Evolutionary conservation across 2,113 vertebrate species (phyloP).

Genomic region (Corythaeola cristata): DNA sequence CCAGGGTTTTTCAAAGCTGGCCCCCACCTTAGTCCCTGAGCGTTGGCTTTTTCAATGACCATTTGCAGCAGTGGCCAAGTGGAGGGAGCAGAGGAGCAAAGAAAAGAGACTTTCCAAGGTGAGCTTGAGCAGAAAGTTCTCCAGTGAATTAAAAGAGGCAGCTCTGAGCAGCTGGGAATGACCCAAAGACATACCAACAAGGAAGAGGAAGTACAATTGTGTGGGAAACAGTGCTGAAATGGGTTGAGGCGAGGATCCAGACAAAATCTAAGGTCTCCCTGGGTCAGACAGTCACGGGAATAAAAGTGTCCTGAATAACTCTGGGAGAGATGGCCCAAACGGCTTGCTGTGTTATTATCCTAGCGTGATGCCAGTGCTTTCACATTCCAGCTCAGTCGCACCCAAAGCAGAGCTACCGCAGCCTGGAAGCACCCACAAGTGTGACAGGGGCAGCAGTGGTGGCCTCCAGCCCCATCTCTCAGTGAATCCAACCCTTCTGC

Average conservation of each 20-base stretch:
- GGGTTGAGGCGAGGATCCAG: conserved; percentile 22
- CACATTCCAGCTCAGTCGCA: neutral
- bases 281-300: conserved; percentile 18
- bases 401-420: neutral
- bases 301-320: neutral
- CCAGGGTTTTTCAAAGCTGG: neutral
- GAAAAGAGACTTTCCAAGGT: neutral
- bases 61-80: neutral
- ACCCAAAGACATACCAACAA: conserved; percentile 19
- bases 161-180: neutral
- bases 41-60: neutral
- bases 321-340: neutral
- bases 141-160: neutral
- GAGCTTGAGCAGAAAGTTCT: neutral
- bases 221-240: conserved; percentile 29
- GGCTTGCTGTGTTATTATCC: neutral
- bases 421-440: neutral
- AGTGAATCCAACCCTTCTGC: neutral
- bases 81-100: neutral
- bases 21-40: neutral
- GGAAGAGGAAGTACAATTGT: conserved; percentile 32
- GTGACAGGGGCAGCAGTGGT: neutral
- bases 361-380: neutral
- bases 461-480: neutral
- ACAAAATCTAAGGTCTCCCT: neutral